Conservation (phyloP, 2,113 vertebrate genomes). For the Albula glossodonta region DNA sequence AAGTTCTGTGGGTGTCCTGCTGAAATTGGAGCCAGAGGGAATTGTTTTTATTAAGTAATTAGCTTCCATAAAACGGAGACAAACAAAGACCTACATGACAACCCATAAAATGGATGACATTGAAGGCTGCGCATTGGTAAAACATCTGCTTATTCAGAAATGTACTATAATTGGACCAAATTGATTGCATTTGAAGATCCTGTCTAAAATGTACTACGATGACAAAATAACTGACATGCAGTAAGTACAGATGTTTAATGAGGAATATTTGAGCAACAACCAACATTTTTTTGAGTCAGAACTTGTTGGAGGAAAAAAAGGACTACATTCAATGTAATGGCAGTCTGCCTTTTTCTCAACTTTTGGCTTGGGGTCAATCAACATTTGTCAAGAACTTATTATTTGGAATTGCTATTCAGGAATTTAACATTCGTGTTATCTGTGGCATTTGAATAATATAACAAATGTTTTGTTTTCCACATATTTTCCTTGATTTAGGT, state of each 20-base stretch:
- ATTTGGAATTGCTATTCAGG: too few species aligned
- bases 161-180: neutral
- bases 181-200: neutral
- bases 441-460: too few species aligned
- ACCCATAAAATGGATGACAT: conserved; percentile 21
- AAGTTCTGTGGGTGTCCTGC: conserved; percentile 82
- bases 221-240: neutral
- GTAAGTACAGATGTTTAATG: neutral
- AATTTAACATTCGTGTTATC: too few species aligned
- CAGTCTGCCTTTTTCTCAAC: too few species aligned
- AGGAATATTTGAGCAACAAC: neutral
- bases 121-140: conserved; percentile 1
- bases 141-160: neutral
- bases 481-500: neutral
- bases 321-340: too few species aligned
- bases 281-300: too few species aligned
- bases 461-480: too few species aligned
- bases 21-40: conserved; percentile 62
- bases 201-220: neutral
- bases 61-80: conserved; percentile 37
- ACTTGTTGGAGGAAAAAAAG: too few species aligned
- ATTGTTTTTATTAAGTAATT: conserved; percentile 42
- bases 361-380: too few species aligned
- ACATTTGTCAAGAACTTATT: too few species aligned
- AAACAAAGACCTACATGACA: conserved; percentile 41